These are phyloP conservation scores for Heliocidaris erythrogramma DNA, from an alignment of 35 echinoderm and acorn worm species.

Conservation along the genomic window DNA sequence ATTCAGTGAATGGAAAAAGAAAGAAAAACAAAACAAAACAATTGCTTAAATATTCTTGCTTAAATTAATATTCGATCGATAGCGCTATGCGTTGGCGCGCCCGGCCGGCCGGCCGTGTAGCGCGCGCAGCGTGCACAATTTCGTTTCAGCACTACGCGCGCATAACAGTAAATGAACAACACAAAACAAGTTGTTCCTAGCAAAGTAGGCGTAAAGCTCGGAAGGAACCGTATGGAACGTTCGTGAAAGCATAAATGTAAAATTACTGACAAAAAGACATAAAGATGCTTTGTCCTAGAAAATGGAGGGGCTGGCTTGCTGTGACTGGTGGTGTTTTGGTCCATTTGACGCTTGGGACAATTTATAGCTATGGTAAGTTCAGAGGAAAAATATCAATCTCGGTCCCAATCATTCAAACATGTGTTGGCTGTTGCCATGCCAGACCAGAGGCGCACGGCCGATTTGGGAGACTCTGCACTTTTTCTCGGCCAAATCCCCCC, in stretches of 20 bases:
- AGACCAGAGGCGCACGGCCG: no score
- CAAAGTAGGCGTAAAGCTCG: no score
- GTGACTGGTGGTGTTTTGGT: slow-evolving; percentile 56
- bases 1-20: no score
- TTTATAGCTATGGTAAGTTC: slow-evolving; percentile 61
- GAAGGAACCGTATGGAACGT: not conserved
- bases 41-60: no score
- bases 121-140: no score
- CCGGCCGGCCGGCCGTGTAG: no score
- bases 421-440: no score
- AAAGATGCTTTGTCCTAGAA: not conserved
- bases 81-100: no score
- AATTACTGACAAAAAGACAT: not conserved
- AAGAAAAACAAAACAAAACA: no score
- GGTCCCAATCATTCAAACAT: not conserved
- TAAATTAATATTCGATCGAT: no score
- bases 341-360: slow-evolving; percentile 61
- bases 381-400: not conserved
- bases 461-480: no score
- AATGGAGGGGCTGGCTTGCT: slow-evolving; percentile 57
- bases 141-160: not conserved
- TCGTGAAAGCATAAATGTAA: not conserved
- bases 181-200: not conserved
- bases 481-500: no score
- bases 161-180: not conserved